These are phyloP conservation scores for Amyelois transitella DNA, from an alignment of 1,140 invertebrate genomes.

Conservation along the genomic window DNA sequence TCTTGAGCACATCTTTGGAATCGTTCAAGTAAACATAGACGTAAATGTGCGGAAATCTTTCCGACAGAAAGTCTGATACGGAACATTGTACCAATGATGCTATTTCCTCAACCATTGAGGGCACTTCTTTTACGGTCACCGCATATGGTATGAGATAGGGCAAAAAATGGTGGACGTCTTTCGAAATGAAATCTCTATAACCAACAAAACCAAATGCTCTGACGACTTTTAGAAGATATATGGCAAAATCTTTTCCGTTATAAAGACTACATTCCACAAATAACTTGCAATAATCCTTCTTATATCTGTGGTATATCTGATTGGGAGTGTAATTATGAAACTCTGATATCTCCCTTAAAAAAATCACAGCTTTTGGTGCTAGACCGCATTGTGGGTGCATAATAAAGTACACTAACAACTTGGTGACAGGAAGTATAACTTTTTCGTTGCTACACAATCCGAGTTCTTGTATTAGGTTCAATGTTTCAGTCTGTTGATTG, in stretches of 20 bases:
- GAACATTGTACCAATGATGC: conserved; percentile 75
- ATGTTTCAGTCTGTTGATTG: conserved; percentile 71
- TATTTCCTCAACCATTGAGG: conserved; percentile 77
- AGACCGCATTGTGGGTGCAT: conserved; percentile 78
- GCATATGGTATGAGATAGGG: conserved; percentile 77
- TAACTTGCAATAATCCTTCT: conserved; percentile 78
- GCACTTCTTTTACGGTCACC: conserved; percentile 70
- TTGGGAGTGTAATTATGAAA: conserved; percentile 75
- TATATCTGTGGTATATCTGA: conserved; percentile 80
- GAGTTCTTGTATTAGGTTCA: conserved; percentile 74
- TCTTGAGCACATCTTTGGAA: conserved; percentile 68
- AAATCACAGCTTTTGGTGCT: conserved; percentile 76
- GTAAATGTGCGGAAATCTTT: conserved; percentile 79
- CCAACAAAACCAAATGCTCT: conserved; percentile 77
- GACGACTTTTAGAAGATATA: conserved; percentile 68
- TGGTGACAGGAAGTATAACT: conserved; percentile 75
- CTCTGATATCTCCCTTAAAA: conserved; percentile 76
- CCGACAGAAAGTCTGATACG: conserved; percentile 75
- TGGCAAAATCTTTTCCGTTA: conserved; percentile 66
- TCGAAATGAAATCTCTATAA: conserved; percentile 76
- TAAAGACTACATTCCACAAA: conserved; percentile 76
- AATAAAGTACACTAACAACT: conserved; percentile 79
- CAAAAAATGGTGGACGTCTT: conserved; percentile 76
- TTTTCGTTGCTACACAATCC: conserved; percentile 56
- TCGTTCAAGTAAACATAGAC: conserved; percentile 79